These are phyloP conservation scores for Psilopsiagon aurifrons DNA, from an alignment of 2,113 vertebrate genomes.

Conservation along the genomic window DNA sequence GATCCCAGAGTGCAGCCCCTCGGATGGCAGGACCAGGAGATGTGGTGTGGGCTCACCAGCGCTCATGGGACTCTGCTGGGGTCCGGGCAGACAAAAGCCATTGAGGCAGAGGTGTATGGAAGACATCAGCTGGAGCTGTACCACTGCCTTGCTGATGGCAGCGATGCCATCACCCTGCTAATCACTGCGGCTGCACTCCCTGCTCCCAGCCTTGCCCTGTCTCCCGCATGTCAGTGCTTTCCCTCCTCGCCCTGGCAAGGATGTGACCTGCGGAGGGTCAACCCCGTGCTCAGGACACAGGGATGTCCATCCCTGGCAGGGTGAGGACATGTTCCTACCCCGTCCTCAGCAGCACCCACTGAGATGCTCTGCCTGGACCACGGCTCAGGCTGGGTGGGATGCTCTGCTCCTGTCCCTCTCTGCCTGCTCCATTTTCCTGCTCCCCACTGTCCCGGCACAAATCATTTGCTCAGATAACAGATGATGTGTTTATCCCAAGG, in stretches of 20 bases:
- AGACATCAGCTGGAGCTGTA: not conserved
- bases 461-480: slow-evolving; percentile 58
- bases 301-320: not conserved
- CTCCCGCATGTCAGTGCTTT: rapidly evolving
- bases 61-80: not conserved
- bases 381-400: rapidly evolving
- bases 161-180: not conserved
- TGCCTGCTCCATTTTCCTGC: not conserved
- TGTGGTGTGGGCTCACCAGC: not conserved
- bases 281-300: rapidly evolving
- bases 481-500: slow-evolving; percentile 67
- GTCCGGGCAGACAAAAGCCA: not conserved
- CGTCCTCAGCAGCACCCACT: rapidly evolving
- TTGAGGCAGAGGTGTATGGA: not conserved
- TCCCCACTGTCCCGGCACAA: slow-evolving; percentile 31
- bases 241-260: not conserved
- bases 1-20: not conserved
- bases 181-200: not conserved
- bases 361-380: not conserved
- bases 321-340: rapidly evolving
- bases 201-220: rapidly evolving
- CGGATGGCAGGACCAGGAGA: rapidly evolving
- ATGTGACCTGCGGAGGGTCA: not conserved
- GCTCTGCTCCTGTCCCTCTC: not conserved
- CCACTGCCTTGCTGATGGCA: not conserved